Base-by-base conservation (phyloP, 2,888 invertebrate species). In the Heteromurus nitidus region DNA sequence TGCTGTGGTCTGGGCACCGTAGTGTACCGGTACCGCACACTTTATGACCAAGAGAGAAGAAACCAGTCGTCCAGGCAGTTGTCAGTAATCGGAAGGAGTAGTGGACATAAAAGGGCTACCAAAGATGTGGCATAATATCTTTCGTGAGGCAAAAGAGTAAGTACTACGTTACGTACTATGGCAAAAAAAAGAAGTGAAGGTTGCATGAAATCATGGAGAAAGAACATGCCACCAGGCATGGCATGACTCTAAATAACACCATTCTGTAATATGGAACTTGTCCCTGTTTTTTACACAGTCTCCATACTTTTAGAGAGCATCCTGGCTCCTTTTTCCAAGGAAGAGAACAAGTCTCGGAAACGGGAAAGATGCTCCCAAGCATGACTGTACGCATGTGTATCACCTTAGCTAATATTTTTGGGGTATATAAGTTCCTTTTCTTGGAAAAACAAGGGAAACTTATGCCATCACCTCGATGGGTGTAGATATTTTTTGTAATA, bases 101-200 rank as follows among this genome's bases (percentile, higher is more conserved):
- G 36, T 5, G 36, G 36, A 36, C 36, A 13, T 30, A 60, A 13
- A 13, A 55, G 3, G 22, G 22, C 13, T 22, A 18, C 18, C 3
- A 55, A 55, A 55, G 20, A 55, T 55, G 55, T 62, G 28, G n/a
- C 62, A 31, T 28, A n/a, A n/a, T n/a, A n/a, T n/a, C n/a, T n/a
- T n/a, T n/a, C n/a, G n/a, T n/a, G n/a, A n/a, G n/a, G n/a, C n/a
- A n/a, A n/a, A n/a, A n/a, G n/a, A n/a, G n/a, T n/a, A n/a, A n/a
- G n/a, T n/a, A n/a, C n/a, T n/a, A n/a, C n/a, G n/a, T n/a, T n/a
- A n/a, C n/a, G n/a, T n/a, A n/a, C n/a, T n/a, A n/a, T n/a, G n/a
- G n/a, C 24, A 31, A 16, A 24, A 24, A 47, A 2, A 20, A n/a
- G 65, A 47, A 47, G 20, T 26, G 53, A 31, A 53, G 20, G 36